These are phyloP conservation scores for Botia kubotai DNA, from an alignment of 2,797 vertebrate genomes.

Conservation along the genomic window DNA sequence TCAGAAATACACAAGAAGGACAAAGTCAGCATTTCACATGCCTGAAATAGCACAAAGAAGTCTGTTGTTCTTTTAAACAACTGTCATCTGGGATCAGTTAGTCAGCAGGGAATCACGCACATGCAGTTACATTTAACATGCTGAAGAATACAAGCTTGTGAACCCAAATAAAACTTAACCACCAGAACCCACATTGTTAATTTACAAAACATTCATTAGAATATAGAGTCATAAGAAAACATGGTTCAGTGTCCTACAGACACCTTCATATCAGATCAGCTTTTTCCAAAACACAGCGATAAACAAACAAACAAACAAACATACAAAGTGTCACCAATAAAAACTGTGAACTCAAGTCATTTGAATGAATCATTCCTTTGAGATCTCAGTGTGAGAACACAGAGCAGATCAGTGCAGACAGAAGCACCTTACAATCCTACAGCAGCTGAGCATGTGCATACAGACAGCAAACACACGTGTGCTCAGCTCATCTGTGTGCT, in stretches of 20 bases:
- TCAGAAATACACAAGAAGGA: slow-evolving; percentile 18
- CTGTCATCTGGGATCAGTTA: slow-evolving; percentile 34
- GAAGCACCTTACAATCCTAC: slow-evolving; percentile 31
- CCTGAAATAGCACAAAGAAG: slow-evolving; percentile 16
- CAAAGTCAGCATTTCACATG: slow-evolving; percentile 45
- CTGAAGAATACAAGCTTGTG: slow-evolving; percentile 45
- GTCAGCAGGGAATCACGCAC: slow-evolving; percentile 38
- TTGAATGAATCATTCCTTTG: slow-evolving; percentile 62
- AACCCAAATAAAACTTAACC: too few relatives aligned
- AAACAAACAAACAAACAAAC: not conserved
- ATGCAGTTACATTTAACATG: slow-evolving; percentile 37
- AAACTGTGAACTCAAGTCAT: slow-evolving; percentile 56
- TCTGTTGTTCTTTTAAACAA: slow-evolving; percentile 50
- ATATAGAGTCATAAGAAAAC: too few relatives aligned
- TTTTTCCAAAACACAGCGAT: not conserved
- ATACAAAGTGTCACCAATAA: slow-evolving; percentile 58
- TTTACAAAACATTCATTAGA: too few relatives aligned
- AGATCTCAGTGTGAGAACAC: not conserved
- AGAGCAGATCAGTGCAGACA: slow-evolving; percentile 47
- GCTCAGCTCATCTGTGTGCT: not conserved
- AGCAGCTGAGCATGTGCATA: slow-evolving; percentile 74
- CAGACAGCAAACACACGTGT: slow-evolving; percentile 60
- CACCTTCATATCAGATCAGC: not conserved
- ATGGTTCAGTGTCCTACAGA: not conserved
- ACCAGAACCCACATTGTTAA: too few relatives aligned